Percentiles rank a stretch among this genome's conserved stretches.
Conservation (phyloP, 2,888 invertebrate genomes). For the Gisinianus flammeolus region DNA sequence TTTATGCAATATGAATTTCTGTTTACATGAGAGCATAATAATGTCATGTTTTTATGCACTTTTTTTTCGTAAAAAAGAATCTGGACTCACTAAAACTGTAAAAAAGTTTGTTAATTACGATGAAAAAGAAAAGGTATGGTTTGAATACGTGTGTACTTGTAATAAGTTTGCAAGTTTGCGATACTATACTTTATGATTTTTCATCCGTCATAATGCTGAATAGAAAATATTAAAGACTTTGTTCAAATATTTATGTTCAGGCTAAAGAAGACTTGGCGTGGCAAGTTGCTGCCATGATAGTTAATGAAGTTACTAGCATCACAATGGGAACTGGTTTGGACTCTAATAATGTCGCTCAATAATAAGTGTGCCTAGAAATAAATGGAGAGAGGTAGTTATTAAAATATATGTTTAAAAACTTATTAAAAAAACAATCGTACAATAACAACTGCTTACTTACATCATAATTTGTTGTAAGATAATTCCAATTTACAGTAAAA, state of each 20-base stretch:
- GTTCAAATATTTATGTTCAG: constrained; percentile 58
- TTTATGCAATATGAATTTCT: background rate
- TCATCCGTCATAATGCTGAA: background rate
- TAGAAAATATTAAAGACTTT: background rate
- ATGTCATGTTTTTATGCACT: constrained; percentile 12
- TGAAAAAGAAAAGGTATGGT: constrained; percentile 72
- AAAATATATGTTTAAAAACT: too few relatives aligned
- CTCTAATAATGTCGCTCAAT: constrained; percentile 35
- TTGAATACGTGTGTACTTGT: too few relatives aligned
- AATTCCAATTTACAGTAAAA: background rate
- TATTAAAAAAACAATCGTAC: background rate
- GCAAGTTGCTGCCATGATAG: constrained; percentile 96
- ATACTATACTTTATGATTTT: background rate
- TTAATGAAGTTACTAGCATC: constrained; percentile 89
- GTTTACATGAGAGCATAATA: background rate
- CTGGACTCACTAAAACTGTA: constrained; percentile 69
- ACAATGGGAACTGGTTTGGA: constrained; percentile 67
- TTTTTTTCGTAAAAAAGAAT: constrained; percentile 49
- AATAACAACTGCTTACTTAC: background rate
- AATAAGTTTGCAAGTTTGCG: too few relatives aligned
- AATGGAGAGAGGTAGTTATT: too few relatives aligned
- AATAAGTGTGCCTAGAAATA: background rate
- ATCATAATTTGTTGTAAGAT: background rate
- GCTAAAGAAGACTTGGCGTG: constrained; percentile 95
- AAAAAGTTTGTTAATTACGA: constrained; percentile 81